phyloP scores from a whole-genome alignment of 2,113 vertebrate species.

The Fregata magnificens region DNA sequence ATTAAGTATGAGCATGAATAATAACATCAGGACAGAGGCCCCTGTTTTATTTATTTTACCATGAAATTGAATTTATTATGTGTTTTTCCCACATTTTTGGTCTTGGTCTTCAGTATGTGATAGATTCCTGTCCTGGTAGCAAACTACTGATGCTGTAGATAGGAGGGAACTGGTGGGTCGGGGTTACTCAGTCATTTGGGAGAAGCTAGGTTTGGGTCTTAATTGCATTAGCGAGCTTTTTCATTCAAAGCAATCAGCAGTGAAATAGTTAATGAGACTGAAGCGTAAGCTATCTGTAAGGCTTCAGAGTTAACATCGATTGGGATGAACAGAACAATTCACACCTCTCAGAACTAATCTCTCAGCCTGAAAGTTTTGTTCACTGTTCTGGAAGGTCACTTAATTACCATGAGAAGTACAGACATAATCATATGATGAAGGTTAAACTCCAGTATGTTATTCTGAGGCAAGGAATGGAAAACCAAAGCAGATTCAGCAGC shows the following conservation, averaged over 20 bases:
- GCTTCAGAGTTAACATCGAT: conserved; percentile 26
- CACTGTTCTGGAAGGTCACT: conserved; percentile 49
- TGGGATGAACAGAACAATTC: conserved; percentile 45
- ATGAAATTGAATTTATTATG: not conserved
- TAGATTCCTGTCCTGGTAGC: not conserved
- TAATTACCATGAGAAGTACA: conserved; percentile 45
- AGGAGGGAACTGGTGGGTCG: not conserved
- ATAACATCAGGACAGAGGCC: not conserved
- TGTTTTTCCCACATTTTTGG: not conserved
- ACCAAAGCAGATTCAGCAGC: not conserved
- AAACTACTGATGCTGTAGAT: not conserved
- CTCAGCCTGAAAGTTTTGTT: conserved; percentile 51
- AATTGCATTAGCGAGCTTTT: not conserved
- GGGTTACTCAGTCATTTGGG: not conserved
- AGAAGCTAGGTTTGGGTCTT: not conserved
- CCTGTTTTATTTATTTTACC: not conserved
- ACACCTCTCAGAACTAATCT: conserved; percentile 51
- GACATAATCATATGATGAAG: conserved; percentile 41
- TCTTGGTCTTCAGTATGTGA: not conserved
- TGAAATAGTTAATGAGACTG: conserved; percentile 6
- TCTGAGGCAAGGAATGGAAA: not conserved
- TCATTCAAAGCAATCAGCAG: not conserved
- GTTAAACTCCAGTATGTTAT: conserved; percentile 1
- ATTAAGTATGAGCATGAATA: not conserved
- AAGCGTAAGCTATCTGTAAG: not conserved